These are phyloP conservation scores for Axinella damicornis DNA, from an alignment of 37 sponge, comb jelly and placozoan genomes.

Conservation along the genomic window DNA sequence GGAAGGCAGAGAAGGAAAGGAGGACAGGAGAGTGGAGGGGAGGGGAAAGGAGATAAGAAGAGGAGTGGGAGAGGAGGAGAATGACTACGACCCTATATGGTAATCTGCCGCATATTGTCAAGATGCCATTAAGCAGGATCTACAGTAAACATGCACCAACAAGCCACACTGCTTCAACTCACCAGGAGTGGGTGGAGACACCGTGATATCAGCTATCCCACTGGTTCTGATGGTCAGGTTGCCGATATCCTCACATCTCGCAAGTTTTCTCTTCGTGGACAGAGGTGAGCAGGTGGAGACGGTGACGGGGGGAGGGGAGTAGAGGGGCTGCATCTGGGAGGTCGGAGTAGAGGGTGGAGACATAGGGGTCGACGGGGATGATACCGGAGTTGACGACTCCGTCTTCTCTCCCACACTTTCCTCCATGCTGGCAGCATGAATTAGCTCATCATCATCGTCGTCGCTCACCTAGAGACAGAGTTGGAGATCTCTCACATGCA, in stretches of 20 bases:
- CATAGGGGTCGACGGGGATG: too few species aligned
- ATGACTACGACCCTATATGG: too few species aligned
- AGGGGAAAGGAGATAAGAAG: not conserved
- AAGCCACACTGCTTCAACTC: not conserved
- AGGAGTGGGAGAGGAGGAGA: too few species aligned
- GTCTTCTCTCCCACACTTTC: conserved; percentile 2
- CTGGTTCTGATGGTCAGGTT: not conserved
- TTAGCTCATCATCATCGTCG: not conserved
- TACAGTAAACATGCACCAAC: too few species aligned
- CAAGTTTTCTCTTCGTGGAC: not conserved
- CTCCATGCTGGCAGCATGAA: not conserved
- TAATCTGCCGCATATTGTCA: too few species aligned
- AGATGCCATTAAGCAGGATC: too few species aligned
- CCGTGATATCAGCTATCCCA: conserved; percentile 39
- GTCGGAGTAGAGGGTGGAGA: not conserved
- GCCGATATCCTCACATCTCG: conserved; percentile 22
- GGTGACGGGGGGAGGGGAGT: not conserved
- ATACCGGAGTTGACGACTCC: too few species aligned
- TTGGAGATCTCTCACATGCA: not conserved
- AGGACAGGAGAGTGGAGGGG: not conserved
- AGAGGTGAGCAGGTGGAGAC: not conserved
- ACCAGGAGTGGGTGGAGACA: conserved; percentile 70
- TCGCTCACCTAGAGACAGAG: not conserved
- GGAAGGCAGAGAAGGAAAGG: too few species aligned
- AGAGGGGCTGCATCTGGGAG: not conserved